A percentile compares a stretch with the other conserved stretches of the same genome.
phyloP scores from a whole-genome alignment of 1,140 invertebrate species.

The Phocides pigmalion region DNA sequence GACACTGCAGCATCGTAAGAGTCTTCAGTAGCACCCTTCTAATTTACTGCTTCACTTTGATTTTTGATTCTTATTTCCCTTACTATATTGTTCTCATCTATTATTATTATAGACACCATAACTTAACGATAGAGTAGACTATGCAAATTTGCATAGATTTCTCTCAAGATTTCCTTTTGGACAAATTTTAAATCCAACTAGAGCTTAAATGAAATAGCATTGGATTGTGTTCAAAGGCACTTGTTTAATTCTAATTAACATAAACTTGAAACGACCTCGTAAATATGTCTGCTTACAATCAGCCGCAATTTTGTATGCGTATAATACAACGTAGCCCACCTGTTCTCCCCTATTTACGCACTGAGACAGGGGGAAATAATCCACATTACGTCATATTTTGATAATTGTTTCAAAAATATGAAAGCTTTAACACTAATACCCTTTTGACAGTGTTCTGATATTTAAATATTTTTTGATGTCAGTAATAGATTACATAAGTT shows the following conservation, averaged over 20 bases:
- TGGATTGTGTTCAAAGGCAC: conserved; percentile 12
- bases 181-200: not conserved
- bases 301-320: conserved; percentile 25
- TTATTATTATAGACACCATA: no score
- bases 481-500: no score
- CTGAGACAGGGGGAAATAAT: conserved; percentile 24
- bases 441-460: not conserved
- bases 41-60: conserved; percentile 19
- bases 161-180: no score
- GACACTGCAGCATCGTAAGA: not conserved
- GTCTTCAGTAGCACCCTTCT: conserved; percentile 9
- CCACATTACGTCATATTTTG: conserved; percentile 9
- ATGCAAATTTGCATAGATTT: no score
- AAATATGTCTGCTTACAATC: conserved; percentile 30
- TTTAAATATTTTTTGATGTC: no score
- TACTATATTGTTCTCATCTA: no score
- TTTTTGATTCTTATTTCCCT: no score
- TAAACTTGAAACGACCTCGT: conserved; percentile 28
- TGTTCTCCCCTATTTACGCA: conserved; percentile 23
- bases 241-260: conserved; percentile 26
- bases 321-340: conserved; percentile 24
- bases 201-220: conserved; percentile 6
- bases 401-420: conserved; percentile 5
- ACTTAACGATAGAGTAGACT: not conserved
- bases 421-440: not conserved